Evolutionary conservation across 1,140 invertebrate genomes (phyloP), one percentile per base, ranked within the genome.

Genomic region (Atopsyche davidsoni): DNA sequence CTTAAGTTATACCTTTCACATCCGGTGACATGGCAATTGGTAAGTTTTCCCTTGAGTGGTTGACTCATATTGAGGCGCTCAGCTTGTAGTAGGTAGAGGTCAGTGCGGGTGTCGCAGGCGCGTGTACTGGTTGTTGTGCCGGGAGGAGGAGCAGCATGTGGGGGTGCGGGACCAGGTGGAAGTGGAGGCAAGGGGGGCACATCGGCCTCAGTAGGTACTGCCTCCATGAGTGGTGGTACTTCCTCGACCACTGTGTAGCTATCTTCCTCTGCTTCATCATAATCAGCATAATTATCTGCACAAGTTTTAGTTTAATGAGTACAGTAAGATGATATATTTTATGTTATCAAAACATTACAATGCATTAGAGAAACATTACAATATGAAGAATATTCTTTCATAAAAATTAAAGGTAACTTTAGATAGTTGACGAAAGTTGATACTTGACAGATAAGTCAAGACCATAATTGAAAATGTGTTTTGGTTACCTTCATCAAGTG

Each of bases 11-110:
- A 89, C 86, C 89, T 86, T 68, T 92, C 89, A 64, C 91, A 94
- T 56, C 89, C 87, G 14, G 87, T 88, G 19, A 83, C 79, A 62
- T 92, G 89, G 63, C 91, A 94, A 64, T 92, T 92, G 1, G 89
- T 92, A 1, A 94, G 73, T 65, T 91, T 89, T n/a, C 89, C 90
- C 69, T 92, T 87, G 14, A 75, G 63, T 4, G 70, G 69, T 43
- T 69, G 67, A 53, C 85, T 87, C 24, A 85, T 84, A 55, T 86
- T 89, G 4, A 92, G 75, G 48, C 85, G 75, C 17, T 87, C 80
- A 0, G 86, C 85, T 67, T 92, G 87, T 10, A 93, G 66, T 46
- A 87, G 85, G 65, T 92, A 94, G 1, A 95, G 77, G 67, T 92
- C 87, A 0, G 89, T 86, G 62, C 86, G 85, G 52, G 90, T 86